Conservation (phyloP, 2,113 vertebrate species). For the Rhinolophus sinicus region DNA sequence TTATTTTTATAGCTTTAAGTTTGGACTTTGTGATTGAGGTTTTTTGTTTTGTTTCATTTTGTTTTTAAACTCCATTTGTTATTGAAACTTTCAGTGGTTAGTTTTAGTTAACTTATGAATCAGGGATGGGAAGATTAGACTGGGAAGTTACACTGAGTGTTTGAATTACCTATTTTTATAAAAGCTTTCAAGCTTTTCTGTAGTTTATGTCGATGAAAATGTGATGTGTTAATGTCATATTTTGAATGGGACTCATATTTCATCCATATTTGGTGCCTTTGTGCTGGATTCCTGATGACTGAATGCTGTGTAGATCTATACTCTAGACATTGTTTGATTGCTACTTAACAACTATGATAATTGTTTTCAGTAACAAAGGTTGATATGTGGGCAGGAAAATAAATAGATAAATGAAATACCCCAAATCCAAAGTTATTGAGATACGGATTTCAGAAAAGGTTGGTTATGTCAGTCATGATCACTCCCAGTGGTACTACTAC, state of each 20-base stretch:
- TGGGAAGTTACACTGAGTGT: not conserved
- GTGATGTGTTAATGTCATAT: not conserved
- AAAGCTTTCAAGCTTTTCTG: not conserved
- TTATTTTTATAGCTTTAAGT: not conserved
- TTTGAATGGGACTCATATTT: not conserved
- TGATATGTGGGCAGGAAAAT: not conserved
- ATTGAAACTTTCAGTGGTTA: not conserved
- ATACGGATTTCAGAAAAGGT: not conserved
- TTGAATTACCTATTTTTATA: not conserved
- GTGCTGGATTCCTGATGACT: not conserved
- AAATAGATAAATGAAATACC: not conserved
- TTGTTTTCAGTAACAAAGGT: not conserved
- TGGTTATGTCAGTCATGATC: not conserved
- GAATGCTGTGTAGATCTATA: not conserved
- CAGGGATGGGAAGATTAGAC: not conserved
- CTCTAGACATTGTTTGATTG: not conserved
- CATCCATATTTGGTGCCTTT: not conserved
- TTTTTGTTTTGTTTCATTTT: not conserved
- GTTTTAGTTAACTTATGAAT: not conserved
- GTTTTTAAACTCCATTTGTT: not conserved
- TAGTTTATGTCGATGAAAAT: not conserved
- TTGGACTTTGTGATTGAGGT: not conserved
- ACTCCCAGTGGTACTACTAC: not conserved
- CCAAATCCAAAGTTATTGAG: not conserved
- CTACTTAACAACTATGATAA: not conserved